Percentiles rank a stretch among this genome's conserved stretches.
phyloP scores from a whole-genome alignment of 2,113 vertebrate genomes.

The Gracilinanus agilis region DNA sequence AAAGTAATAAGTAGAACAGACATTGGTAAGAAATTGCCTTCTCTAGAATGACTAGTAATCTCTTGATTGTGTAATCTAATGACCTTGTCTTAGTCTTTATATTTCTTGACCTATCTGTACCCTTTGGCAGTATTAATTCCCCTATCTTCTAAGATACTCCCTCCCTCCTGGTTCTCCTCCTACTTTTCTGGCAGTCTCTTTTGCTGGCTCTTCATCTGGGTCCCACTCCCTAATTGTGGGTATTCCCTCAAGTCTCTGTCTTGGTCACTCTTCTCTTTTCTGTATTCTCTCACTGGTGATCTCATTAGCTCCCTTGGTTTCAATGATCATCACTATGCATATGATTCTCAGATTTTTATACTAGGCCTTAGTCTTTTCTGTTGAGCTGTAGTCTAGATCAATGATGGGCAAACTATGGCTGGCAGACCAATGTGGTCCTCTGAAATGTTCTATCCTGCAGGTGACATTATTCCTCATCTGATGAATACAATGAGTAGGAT shows the following conservation, averaged over 20 bases:
- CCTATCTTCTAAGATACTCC: neutral
- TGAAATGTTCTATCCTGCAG: no score
- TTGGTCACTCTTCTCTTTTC: neutral
- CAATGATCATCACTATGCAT: neutral
- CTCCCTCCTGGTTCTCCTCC: neutral
- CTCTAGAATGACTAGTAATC: neutral
- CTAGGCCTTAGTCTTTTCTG: neutral
- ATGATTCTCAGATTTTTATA: neutral
- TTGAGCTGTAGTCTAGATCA: neutral
- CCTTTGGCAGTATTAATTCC: neutral
- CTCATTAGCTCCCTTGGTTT: neutral
- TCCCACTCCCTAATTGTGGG: neutral
- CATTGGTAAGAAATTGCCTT: neutral
- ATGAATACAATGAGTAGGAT: no score
- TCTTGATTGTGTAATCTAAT: neutral
- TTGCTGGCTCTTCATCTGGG: neutral
- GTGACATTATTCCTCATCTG: no score
- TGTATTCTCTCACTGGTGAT: neutral
- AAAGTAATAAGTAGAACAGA: neutral
- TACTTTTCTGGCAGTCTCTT: neutral
- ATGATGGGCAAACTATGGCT: no score
- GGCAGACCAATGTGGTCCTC: no score
- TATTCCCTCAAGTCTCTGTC: neutral
- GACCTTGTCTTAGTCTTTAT: neutral
- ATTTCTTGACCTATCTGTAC: neutral